A percentile compares a stretch with the other conserved stretches of the same genome.
phyloP scores from a whole-genome alignment of 2,888 invertebrate genomes.

The Ornithoptera priamus region DNA sequence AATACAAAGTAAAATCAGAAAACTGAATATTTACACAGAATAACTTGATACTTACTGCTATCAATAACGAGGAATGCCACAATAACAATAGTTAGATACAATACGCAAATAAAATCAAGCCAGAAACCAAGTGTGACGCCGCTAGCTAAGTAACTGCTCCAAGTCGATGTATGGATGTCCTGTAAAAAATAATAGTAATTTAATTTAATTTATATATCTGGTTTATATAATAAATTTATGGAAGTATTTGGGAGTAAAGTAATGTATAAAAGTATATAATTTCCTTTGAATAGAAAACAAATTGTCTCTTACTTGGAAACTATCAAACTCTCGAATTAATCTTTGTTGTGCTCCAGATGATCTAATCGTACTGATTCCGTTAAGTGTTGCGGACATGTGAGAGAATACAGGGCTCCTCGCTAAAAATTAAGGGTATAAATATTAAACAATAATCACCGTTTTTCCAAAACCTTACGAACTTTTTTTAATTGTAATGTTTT shows the following conservation, averaged over 20 bases:
- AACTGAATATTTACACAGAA: background rate
- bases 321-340: constrained; percentile 87
- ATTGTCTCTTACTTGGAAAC: constrained; percentile 76
- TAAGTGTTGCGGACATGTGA: constrained; percentile 91
- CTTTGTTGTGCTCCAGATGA: constrained; percentile 87
- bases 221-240: too few species aligned
- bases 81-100: constrained; percentile 85
- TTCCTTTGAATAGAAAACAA: background rate
- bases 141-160: constrained; percentile 84
- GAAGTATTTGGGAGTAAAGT: too few species aligned
- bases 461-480: background rate
- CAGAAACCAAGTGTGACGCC: constrained; percentile 88
- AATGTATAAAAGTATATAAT: too few species aligned
- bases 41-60: constrained; percentile 62
- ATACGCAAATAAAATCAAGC: constrained; percentile 86
- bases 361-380: constrained; percentile 92
- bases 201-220: background rate
- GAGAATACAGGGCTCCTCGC: constrained; percentile 95
- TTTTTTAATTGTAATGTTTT: too few species aligned
- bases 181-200: constrained; percentile 42
- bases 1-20: background rate
- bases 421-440: constrained; percentile 49
- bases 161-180: constrained; percentile 87
- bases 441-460: background rate
- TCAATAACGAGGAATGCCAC: constrained; percentile 83